Evolutionary conservation across 2,888 invertebrate genomes (phyloP), one percentile per base, ranked within the genome.

Genomic region (Caenorhabditis sp.): DNA sequence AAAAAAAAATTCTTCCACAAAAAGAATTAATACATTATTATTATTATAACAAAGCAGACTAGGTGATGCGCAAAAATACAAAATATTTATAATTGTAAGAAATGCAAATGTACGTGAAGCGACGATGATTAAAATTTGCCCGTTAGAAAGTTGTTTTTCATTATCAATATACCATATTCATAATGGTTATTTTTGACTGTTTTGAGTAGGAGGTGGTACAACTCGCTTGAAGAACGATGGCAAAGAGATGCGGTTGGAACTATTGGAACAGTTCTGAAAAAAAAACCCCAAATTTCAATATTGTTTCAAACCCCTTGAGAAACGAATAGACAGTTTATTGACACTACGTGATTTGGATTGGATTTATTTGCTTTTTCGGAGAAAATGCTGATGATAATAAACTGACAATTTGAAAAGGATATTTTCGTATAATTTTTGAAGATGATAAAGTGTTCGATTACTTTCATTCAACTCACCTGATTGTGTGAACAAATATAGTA

Each of bases 221-320:
- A 68, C 68, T 62, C 65, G 64, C 59, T 73, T 73, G 62, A 73
- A 73, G 26, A 73, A 73, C 65, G 73, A 73, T n/a, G 73, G 73
- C 1, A 73, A 62, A 1, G 73, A 73, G 21, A 73, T 68, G 3
- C 37, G 36, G 36, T 68, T 65, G 6, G 68, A 37, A 57, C 68
- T 64, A 54, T 62, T 73, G 62, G 61, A 61, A 53, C 68, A 68
- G 26, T 62, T 68, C 73, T 73, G 59, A 60, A 68, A 43, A 43
- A 43, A 8, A 36, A 36, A 21, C 37, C 27, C 23, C 59, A 51
- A 17, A 5, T 54, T 37, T 37, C 26, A 26, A 23, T 54, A n/a
- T 12, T 50, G n/a, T 53, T 26, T n/a, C 31, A 31, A 24, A 21
- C n/a, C 8, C 27, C 21, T 14, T n/a, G 6, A 24, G 14, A n/a